Conservation (phyloP, 2,113 vertebrate genomes). For the Caloenas nicobarica region DNA sequence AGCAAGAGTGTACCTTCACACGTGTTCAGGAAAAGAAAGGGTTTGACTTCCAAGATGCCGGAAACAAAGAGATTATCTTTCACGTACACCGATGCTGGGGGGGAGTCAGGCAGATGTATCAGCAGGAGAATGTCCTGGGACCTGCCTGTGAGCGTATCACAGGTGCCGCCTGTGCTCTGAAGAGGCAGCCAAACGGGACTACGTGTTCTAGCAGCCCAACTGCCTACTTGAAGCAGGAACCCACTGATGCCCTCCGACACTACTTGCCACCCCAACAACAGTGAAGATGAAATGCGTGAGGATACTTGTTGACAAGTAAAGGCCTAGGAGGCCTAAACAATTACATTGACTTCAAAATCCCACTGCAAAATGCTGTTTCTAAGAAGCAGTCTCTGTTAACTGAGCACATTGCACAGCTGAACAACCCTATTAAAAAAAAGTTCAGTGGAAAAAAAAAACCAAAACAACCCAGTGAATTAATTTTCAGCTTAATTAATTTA, state of each 20-base stretch:
- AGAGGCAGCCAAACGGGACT: neutral
- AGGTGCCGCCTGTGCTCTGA: neutral
- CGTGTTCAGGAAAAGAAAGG: neutral
- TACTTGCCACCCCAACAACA: neutral
- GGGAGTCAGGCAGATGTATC: neutral
- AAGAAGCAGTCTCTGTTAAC: neutral
- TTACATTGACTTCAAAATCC: neutral
- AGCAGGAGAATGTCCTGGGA: neutral
- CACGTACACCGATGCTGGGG: rapidly evolving
- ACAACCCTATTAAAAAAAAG: neutral
- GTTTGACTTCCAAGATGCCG: neutral
- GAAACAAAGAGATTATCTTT: neutral
- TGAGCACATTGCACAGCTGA: neutral
- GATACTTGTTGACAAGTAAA: neutral
- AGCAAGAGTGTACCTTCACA: neutral
- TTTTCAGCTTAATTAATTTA: neutral
- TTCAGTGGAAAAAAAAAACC: neutral
- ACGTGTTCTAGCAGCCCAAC: neutral
- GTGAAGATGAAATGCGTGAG: neutral
- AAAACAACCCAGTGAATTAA: neutral
- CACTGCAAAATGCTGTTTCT: neutral
- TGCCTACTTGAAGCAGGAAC: neutral
- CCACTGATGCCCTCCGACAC: neutral
- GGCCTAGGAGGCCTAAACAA: neutral
- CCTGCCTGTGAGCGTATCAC: neutral